Evolutionary conservation across 1,140 invertebrate genomes (phyloP).

Genomic region (Drosophila melanica): DNA sequence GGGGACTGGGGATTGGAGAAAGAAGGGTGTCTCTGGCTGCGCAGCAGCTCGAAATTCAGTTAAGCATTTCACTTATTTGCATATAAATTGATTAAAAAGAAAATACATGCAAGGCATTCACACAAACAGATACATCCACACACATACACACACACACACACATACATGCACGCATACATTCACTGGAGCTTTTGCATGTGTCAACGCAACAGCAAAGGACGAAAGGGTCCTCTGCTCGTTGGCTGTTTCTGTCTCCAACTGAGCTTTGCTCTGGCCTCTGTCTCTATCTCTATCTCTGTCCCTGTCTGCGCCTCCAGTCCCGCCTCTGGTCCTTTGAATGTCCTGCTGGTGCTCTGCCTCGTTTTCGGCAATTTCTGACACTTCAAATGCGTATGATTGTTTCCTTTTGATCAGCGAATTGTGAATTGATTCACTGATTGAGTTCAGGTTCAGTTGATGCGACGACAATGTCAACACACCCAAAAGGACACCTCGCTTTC

Average conservation of each 20-base stretch:
- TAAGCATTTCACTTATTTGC: slow-evolving; percentile 82
- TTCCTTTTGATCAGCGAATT: slow-evolving; percentile 82
- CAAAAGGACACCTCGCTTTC: slow-evolving; percentile 30
- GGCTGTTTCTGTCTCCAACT: not conserved
- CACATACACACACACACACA: slow-evolving; percentile 41
- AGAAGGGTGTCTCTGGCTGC: slow-evolving; percentile 16
- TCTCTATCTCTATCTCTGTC: slow-evolving; percentile 11
- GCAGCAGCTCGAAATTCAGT: slow-evolving; percentile 76
- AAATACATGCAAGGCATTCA: slow-evolving; percentile 65
- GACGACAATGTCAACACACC: slow-evolving; percentile 72
- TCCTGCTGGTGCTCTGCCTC: slow-evolving; percentile 10
- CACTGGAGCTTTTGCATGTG: slow-evolving; percentile 65
- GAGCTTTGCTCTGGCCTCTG: slow-evolving; percentile 8
- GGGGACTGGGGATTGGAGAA: slow-evolving; percentile 10
- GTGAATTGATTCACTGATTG: slow-evolving; percentile 82
- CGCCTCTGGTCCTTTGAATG: slow-evolving; percentile 14
- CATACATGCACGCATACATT: slow-evolving; percentile 27
- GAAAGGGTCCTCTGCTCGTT: slow-evolving; percentile 58
- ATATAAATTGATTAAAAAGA: slow-evolving; percentile 83
- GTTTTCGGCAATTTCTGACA: slow-evolving; percentile 78
- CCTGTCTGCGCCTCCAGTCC: not conserved
- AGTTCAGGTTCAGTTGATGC: slow-evolving; percentile 78
- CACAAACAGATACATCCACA: slow-evolving; percentile 44
- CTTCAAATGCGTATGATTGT: slow-evolving; percentile 83
- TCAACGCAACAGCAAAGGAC: slow-evolving; percentile 64